Percentiles rank a stretch among this genome's conserved stretches.
Conservation (phyloP, 2,797 vertebrate genomes). For the Alosa sapidissima region DNA sequence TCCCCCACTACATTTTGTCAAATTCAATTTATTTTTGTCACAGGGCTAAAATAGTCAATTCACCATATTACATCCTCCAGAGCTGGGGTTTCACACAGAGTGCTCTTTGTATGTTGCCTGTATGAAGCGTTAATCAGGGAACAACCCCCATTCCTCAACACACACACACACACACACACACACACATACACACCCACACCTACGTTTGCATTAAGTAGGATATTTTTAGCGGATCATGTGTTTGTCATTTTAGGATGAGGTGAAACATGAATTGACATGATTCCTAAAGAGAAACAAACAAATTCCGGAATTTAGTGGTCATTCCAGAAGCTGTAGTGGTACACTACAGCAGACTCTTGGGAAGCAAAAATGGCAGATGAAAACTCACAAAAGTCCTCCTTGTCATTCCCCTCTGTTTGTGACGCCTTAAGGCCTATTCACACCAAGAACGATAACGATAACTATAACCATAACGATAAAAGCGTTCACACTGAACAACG, state of each 20-base stretch:
- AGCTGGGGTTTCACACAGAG: slow-evolving; percentile 34
- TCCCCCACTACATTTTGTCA: not conserved
- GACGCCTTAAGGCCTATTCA: too few relatives aligned
- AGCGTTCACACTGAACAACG: too few relatives aligned
- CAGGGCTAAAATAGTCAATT: slow-evolving; percentile 48
- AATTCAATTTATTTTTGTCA: slow-evolving; percentile 55
- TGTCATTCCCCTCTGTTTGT: not conserved
- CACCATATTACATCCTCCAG: slow-evolving; percentile 37
- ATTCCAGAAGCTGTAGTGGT: not conserved
- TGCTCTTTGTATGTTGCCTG: slow-evolving; percentile 40
- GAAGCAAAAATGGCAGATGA: not conserved
- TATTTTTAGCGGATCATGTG: slow-evolving; percentile 51
- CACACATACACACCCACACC: not conserved
- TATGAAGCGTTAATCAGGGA: slow-evolving; percentile 47
- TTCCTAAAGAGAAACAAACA: slow-evolving; percentile 22
- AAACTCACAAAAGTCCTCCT: not conserved
- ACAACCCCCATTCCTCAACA: not conserved
- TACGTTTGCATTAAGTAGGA: slow-evolving; percentile 30
- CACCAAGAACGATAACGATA: too few relatives aligned
- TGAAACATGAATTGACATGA: not conserved
- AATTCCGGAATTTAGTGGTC: not conserved
- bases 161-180: not conserved
- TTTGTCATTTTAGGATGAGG: slow-evolving; percentile 36
- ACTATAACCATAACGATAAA: too few relatives aligned
- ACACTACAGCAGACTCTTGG: not conserved